phyloP scores from a whole-genome alignment of 2,888 invertebrate species.

The Sinotaia quadrata region DNA sequence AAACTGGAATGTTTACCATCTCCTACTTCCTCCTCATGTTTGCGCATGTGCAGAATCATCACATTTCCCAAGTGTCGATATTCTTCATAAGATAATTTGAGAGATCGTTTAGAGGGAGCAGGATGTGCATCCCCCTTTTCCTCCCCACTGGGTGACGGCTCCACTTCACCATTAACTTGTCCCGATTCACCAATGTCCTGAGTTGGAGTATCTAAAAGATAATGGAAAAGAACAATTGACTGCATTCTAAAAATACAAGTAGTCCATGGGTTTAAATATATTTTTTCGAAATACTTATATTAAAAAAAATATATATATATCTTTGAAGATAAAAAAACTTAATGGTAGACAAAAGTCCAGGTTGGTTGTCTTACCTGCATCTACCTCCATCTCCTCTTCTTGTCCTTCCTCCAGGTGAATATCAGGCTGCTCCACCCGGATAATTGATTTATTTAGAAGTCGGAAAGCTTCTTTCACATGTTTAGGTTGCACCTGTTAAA shows the following conservation, averaged over 20 bases:
- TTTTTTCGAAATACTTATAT: too few relatives aligned
- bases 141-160: slow-evolving; percentile 28
- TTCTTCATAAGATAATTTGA: slow-evolving; percentile 88
- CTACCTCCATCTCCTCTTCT: slow-evolving; percentile 55
- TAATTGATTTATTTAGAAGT: slow-evolving; percentile 94
- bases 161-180: slow-evolving; percentile 30
- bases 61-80: slow-evolving; percentile 94
- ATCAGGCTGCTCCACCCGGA: slow-evolving; percentile 97
- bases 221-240: not conserved
- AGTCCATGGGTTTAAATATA: too few relatives aligned
- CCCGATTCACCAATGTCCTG: slow-evolving; percentile 24
- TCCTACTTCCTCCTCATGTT: slow-evolving; percentile 79
- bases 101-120: slow-evolving; percentile 49
- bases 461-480: slow-evolving; percentile 94
- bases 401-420: slow-evolving; percentile 89
- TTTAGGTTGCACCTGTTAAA: slow-evolving; percentile 79
- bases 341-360: too few relatives aligned
- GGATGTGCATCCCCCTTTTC: slow-evolving; percentile 29
- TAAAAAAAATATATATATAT: too few relatives aligned
- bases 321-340: too few relatives aligned
- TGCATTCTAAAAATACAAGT: too few relatives aligned
- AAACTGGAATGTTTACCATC: not conserved
- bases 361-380: slow-evolving; percentile 39
- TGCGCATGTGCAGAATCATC: slow-evolving; percentile 90
- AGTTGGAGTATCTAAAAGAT: not conserved